These are phyloP conservation scores for Rhabdornis inornatus DNA, from an alignment of 2,113 vertebrate species.

Conservation along the genomic window DNA sequence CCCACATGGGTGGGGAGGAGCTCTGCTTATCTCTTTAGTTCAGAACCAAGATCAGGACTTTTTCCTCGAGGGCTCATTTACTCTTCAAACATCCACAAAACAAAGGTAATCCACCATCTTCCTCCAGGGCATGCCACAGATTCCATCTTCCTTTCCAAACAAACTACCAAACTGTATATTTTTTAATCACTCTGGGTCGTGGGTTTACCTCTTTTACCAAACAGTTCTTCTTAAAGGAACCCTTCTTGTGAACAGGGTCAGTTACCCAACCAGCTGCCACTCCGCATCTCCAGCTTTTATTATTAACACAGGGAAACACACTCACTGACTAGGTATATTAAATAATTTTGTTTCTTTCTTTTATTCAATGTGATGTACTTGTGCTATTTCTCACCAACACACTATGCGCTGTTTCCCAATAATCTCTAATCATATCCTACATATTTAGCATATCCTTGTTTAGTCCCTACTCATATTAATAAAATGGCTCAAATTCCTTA, in stretches of 20 bases:
- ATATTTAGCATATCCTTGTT: neutral
- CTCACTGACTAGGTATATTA: neutral
- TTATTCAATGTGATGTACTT: neutral
- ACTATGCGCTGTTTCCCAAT: neutral
- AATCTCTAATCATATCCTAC: neutral
- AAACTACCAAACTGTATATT: neutral
- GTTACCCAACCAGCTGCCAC: neutral
- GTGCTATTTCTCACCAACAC: neutral
- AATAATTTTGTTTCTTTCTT: neutral
- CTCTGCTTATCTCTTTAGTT: conserved; percentile 36
- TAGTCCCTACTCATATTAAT: neutral
- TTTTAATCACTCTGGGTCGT: neutral
- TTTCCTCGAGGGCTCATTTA: neutral
- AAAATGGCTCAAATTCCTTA: neutral
- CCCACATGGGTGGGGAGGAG: neutral
- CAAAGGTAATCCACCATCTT: neutral
- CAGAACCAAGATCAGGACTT: conserved; percentile 12
- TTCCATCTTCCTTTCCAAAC: neutral
- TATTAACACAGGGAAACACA: neutral
- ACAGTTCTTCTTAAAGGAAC: neutral
- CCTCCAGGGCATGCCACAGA: neutral
- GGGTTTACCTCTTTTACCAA: neutral
- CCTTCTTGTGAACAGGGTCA: neutral
- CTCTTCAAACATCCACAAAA: conserved; percentile 29
- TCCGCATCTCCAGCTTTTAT: neutral